phyloP scores from a whole-genome alignment of 2,888 invertebrate species.

The Anaspis maculata region DNA sequence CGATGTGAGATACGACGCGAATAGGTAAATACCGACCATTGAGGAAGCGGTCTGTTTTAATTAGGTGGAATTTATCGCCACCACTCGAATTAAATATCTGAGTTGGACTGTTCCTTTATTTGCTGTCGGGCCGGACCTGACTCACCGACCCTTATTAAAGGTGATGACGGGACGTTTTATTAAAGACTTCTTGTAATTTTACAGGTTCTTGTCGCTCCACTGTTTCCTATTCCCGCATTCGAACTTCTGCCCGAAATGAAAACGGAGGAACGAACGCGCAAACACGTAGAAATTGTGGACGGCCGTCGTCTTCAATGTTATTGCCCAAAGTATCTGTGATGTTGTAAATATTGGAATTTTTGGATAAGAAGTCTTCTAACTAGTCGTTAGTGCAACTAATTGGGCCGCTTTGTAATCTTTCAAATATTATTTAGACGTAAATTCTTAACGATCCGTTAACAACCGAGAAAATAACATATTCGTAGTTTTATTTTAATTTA shows the following conservation, averaged over 20 bases:
- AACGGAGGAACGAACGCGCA: constrained; percentile 12
- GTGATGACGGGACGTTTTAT: constrained; percentile 20
- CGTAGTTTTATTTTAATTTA: constrained; percentile 9
- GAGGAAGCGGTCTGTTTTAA: constrained; percentile 7
- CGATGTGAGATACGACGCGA: constrained; percentile 69
- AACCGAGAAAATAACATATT: constrained; percentile 22
- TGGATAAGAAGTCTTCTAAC: constrained; percentile 14
- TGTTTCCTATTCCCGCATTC: constrained; percentile 82
- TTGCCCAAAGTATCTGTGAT: constrained; percentile 24
- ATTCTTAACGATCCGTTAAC: constrained; percentile 11
- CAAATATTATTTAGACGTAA: constrained; percentile 7
- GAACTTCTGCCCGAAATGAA: constrained; percentile 69
- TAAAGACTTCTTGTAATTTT: constrained; percentile 38
- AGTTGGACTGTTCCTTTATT: constrained; percentile 4
- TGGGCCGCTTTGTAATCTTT: too few relatives aligned
- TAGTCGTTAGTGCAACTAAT: constrained; percentile 15
- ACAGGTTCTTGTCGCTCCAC: constrained; percentile 80
- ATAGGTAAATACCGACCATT: constrained; percentile 53
- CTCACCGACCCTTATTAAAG: constrained; percentile 19
- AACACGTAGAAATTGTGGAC: constrained; percentile 6
- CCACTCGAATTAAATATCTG: constrained; percentile 4
- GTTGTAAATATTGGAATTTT: too few relatives aligned
- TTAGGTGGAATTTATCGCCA: constrained; percentile 8
- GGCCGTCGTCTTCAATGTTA: constrained; percentile 8
- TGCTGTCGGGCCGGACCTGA: too few relatives aligned